Evolutionary conservation across 2,888 invertebrate genomes (phyloP), one percentile per base, ranked within the genome.

Genomic region (Epistrophella euchroma): DNA sequence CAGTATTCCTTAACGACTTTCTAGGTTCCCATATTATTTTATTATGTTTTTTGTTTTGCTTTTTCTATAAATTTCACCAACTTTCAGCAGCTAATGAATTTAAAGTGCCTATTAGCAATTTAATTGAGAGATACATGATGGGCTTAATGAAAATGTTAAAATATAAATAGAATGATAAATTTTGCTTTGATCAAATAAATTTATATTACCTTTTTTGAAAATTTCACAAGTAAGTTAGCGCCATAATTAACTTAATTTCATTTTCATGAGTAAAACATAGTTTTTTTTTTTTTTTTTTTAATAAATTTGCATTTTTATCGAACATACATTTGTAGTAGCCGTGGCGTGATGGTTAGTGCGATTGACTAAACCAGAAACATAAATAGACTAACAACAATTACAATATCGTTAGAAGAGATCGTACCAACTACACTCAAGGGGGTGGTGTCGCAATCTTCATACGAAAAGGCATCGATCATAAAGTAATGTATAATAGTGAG

Each of bases 31-130:
- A 58, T 58, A 37, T 37, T 13, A 58, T 7, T 56, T 71, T 25
- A 32, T 10, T n/a, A 32, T 28, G 19, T 22, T n/a, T 45, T 6
- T 11, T 35, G 17, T 28, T 52, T 40, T 11, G 37, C 40, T 37
- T 9, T 4, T 56, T 47, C 19, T 32, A 25, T 37, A 1, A 52
- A 17, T 4, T 66, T 19, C 10, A 19, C 6, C 25, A 40, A 32
- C 60, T 62, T 78, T 64, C 71, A 78, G 40, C 45, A 78, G 47
- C 19, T 45, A 64, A 78, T 72, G 35, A 71, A 45, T 71, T 47
- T 75, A 13, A 55, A 56, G 35, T 64, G 37, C n/a, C 43, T 15
- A 35, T 55, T 66, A 47, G 22, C n/a, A n/a, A 45, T 58, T 56
- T 25, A 17, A 72, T n/a, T 58, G 6, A 35, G 11, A 56, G 6